Evolutionary conservation across 2,888 invertebrate genomes (phyloP).

Genomic region (Dynastes grantii): DNA sequence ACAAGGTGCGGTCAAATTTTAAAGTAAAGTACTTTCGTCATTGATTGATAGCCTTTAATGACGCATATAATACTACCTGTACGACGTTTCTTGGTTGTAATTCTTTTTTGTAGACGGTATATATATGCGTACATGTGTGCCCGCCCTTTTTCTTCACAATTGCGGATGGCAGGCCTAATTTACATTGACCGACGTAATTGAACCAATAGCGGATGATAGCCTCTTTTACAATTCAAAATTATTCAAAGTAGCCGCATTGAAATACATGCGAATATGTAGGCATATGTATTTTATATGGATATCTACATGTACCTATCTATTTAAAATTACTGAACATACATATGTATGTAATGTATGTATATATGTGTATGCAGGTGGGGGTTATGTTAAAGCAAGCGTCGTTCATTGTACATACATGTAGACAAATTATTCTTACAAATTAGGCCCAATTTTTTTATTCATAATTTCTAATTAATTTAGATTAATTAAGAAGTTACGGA

Average conservation of each 20-base stretch:
- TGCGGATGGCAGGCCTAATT: slow-evolving; percentile 6
- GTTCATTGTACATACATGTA: neutral
- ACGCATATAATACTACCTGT: slow-evolving; percentile 1
- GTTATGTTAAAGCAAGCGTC: neutral
- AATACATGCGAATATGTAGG: neutral
- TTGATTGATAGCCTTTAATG: slow-evolving; percentile 16
- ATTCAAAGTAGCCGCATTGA: slow-evolving; percentile 18
- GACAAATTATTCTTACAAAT: slow-evolving; percentile 5
- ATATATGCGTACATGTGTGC: neutral
- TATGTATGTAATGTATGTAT: neutral
- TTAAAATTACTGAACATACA: no score
- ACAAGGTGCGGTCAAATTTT: slow-evolving; percentile 6
- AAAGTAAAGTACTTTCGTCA: neutral
- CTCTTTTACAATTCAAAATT: slow-evolving; percentile 32
- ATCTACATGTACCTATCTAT: no score
- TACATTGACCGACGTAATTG: slow-evolving; percentile 18
- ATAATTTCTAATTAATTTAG: no score
- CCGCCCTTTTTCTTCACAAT: slow-evolving; percentile 23
- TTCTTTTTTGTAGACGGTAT: neutral
- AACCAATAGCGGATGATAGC: slow-evolving; percentile 16
- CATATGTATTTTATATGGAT: slow-evolving; percentile 6
- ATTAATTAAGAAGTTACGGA: no score
- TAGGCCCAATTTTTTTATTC: neutral
- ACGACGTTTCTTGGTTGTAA: neutral
- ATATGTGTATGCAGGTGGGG: neutral